Conservation (phyloP, 2,888 invertebrate genomes). For the Dione juno region DNA sequence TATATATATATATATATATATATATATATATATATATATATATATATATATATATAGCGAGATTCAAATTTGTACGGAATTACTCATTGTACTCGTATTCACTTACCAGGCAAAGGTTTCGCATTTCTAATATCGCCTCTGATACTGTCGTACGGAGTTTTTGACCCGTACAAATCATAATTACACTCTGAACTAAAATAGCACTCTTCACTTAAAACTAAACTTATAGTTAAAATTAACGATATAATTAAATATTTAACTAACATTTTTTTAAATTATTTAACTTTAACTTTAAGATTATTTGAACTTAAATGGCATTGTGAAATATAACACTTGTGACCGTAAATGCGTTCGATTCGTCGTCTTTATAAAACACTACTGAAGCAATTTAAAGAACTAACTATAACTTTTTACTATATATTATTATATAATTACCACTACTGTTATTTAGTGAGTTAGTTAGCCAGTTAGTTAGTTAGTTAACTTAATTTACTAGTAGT, state of each 20-base stretch:
- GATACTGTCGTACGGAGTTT: slow-evolving; percentile 68
- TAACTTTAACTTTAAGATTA: neutral
- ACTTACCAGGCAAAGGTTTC: slow-evolving; percentile 61
- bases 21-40: no score
- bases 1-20: no score
- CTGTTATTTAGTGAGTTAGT: neutral
- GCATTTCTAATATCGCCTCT: slow-evolving; percentile 70
- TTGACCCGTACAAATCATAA: slow-evolving; percentile 61
- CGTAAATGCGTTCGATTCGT: neutral
- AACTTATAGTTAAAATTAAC: slow-evolving; percentile 31
- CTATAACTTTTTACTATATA: neutral
- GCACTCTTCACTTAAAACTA: slow-evolving; percentile 54
- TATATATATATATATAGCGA: no score
- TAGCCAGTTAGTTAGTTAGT: neutral
- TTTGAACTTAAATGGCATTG: neutral
- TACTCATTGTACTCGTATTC: neutral
- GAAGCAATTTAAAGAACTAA: neutral
- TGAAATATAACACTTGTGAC: slow-evolving; percentile 1
- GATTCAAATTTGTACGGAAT: neutral
- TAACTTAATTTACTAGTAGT: neutral
- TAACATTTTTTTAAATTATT: slow-evolving; percentile 24
- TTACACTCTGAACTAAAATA: slow-evolving; percentile 66
- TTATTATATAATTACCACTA: neutral
- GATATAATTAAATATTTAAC: slow-evolving; percentile 1
- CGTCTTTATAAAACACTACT: neutral